Percentiles rank a stretch among this genome's conserved stretches.
These are phyloP conservation scores for Myzus persicae DNA, from an alignment of 1,140 invertebrate genomes.

Conservation along the genomic window DNA sequence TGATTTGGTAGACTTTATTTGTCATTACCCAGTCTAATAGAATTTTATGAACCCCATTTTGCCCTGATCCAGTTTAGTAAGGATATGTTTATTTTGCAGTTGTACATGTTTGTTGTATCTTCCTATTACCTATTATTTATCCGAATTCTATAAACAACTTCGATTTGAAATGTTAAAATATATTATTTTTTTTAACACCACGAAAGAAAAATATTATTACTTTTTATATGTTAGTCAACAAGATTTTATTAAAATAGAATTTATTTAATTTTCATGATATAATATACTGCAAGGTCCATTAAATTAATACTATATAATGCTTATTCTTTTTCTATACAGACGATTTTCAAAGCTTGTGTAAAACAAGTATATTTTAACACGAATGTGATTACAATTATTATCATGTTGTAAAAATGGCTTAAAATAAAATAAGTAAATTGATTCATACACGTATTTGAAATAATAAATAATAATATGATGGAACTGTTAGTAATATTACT, in stretches of 20 bases:
- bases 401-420: background rate
- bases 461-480: too few relatives aligned
- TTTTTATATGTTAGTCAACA: too few relatives aligned
- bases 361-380: background rate
- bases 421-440: background rate
- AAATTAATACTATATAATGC: background rate
- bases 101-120: background rate
- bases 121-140: background rate
- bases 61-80: background rate
- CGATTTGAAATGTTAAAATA: background rate
- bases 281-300: background rate
- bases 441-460: too few relatives aligned
- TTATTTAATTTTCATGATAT: background rate
- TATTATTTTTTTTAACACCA: background rate
- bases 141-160: background rate
- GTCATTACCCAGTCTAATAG: background rate
- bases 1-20: background rate
- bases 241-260: background rate
- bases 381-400: background rate
- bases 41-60: background rate
- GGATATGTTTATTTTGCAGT: background rate
- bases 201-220: too few relatives aligned
- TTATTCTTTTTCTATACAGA: background rate
- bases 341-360: background rate
- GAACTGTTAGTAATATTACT: too few relatives aligned